phyloP scores from a whole-genome alignment of 2,888 invertebrate species.

The Lagria hirta region DNA sequence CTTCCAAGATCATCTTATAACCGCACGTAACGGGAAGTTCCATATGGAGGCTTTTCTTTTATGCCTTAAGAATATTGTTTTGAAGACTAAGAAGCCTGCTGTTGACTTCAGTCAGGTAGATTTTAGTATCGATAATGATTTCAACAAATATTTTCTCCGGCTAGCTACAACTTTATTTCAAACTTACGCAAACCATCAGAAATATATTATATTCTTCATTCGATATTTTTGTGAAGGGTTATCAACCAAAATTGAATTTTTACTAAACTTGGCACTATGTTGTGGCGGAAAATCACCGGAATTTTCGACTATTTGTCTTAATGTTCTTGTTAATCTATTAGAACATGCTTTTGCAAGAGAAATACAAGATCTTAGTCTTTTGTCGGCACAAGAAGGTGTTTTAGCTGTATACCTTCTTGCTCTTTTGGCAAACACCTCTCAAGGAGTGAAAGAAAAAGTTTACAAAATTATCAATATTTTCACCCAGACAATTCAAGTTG shows the following conservation, averaged over 20 bases:
- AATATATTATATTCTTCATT: constrained; percentile 8
- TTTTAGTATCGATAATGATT: constrained; percentile 50
- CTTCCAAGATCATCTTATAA: constrained; percentile 12
- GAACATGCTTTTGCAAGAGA: constrained; percentile 22
- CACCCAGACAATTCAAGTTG: constrained; percentile 4
- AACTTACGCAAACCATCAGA: constrained; percentile 55
- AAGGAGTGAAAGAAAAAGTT: constrained; percentile 15
- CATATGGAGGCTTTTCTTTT: constrained; percentile 61
- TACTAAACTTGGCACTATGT: constrained; percentile 33
- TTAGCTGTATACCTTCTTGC: constrained; percentile 24
- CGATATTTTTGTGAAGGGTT: constrained; percentile 24
- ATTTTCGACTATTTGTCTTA: constrained; percentile 22
- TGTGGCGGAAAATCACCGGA: constrained; percentile 16
- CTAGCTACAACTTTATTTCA: constrained; percentile 38
- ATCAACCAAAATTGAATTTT: constrained; percentile 30
- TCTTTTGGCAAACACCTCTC: constrained; percentile 16
- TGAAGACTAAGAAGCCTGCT: constrained; percentile 53
- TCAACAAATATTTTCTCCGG: constrained; percentile 53
- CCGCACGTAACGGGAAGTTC: constrained; percentile 55
- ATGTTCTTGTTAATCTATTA: constrained; percentile 19
- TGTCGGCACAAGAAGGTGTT: constrained; percentile 5
- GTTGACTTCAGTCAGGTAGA: constrained; percentile 56
- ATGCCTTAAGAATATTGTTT: constrained; percentile 57
- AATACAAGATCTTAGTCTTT: constrained; percentile 10
- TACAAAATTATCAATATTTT: constrained; percentile 22